Percentiles rank a stretch among this genome's conserved stretches.
These are phyloP conservation scores for Microdon myrmicae DNA, from an alignment of 2,888 invertebrate genomes.

Conservation along the genomic window DNA sequence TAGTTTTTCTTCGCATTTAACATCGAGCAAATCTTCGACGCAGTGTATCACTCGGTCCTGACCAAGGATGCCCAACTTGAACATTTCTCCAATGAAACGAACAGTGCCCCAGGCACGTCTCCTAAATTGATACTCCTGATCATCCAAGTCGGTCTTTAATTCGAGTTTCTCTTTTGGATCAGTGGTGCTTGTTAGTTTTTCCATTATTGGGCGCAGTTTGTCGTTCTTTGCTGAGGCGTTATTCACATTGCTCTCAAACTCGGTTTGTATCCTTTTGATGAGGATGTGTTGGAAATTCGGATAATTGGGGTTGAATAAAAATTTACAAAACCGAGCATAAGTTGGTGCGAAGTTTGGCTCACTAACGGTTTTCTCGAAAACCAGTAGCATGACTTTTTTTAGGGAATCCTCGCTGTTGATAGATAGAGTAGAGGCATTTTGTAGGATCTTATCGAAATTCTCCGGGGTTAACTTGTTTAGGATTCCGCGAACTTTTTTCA, in stretches of 20 bases:
- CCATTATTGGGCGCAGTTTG: constrained; percentile 60
- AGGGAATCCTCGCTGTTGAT: constrained; percentile 61
- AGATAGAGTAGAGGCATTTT: constrained; percentile 60
- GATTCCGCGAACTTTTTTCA: constrained; percentile 64
- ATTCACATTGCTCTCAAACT: constrained; percentile 63
- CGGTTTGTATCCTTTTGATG: constrained; percentile 60
- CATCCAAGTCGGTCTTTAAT: constrained; percentile 62
- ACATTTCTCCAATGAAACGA: constrained; percentile 64
- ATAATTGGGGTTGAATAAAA: constrained; percentile 61
- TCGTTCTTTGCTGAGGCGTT: constrained; percentile 62
- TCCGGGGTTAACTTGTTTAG: constrained; percentile 63
- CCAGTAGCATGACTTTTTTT: constrained; percentile 63
- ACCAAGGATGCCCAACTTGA: constrained; percentile 59
- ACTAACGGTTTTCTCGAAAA: constrained; percentile 64
- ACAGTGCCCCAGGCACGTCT: constrained; percentile 65
- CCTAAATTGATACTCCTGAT: constrained; percentile 63
- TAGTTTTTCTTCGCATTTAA: constrained; percentile 62
- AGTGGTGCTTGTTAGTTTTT: constrained; percentile 55
- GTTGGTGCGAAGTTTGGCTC: constrained; percentile 64
- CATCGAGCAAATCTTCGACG: constrained; percentile 59
- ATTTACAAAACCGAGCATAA: constrained; percentile 63
- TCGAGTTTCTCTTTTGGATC: constrained; percentile 59
- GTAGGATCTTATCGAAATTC: constrained; percentile 62
- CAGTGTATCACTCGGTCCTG: constrained; percentile 60
- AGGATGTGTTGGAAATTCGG: constrained; percentile 57